A percentile compares a stretch with the other conserved stretches of the same genome.
Conservation (phyloP, 2,113 vertebrate species). For the Apaloderma vittatum region DNA sequence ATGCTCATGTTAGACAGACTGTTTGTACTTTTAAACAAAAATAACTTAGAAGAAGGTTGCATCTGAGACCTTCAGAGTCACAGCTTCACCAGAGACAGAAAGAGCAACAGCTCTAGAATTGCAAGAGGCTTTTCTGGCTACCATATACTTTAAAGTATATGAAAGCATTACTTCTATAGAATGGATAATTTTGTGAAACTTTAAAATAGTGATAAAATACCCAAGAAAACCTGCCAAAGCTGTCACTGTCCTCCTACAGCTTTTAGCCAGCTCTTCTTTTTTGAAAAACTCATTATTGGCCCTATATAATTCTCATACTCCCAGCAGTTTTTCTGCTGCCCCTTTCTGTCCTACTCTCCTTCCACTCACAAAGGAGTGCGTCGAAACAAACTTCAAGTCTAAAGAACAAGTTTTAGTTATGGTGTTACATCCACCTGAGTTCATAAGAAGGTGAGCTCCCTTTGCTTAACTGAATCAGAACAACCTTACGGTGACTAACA, state of each 20-base stretch:
- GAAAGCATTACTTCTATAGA: constrained; percentile 10
- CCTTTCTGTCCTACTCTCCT: constrained; percentile 4
- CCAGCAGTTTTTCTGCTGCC: constrained; percentile 22
- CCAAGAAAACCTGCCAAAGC: constrained; percentile 43
- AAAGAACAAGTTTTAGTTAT: background rate
- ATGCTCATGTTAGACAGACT: background rate
- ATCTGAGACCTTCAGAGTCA: background rate
- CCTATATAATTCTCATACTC: constrained; percentile 36
- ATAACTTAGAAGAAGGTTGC: background rate
- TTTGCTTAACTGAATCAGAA: background rate
- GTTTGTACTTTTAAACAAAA: background rate
- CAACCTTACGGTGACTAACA: background rate
- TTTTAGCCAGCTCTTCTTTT: constrained; percentile 56
- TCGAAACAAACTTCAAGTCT: background rate
- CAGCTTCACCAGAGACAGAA: background rate
- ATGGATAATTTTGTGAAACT: background rate
- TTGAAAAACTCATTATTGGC: constrained; percentile 42
- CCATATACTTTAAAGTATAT: background rate
- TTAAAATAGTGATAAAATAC: background rate
- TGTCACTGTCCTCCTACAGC: constrained; percentile 54
- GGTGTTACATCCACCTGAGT: background rate
- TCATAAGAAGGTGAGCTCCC: background rate
- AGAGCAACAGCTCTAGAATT: background rate
- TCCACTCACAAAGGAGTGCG: background rate
- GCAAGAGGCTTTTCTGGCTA: background rate